These are phyloP conservation scores for Rhizoglyphus robini DNA, from an alignment of 1,140 invertebrate genomes.

Conservation along the genomic window DNA sequence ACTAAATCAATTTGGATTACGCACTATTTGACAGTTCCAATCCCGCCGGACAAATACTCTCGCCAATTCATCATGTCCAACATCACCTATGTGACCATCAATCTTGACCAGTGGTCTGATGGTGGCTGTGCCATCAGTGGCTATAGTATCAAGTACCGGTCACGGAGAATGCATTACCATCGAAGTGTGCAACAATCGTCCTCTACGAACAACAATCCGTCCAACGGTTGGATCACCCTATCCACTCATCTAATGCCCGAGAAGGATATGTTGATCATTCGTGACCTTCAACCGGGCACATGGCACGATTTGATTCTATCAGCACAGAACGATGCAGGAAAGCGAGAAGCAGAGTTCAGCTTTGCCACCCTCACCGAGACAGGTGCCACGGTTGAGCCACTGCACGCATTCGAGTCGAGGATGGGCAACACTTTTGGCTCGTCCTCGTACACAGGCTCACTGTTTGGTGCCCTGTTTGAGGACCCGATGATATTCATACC, in stretches of 20 bases:
- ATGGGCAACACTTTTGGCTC: not conserved
- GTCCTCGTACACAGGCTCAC: not conserved
- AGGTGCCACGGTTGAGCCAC: conserved; percentile 38
- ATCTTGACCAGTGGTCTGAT: conserved; percentile 39
- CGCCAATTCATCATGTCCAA: conserved; percentile 31
- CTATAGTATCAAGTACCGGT: conserved; percentile 38
- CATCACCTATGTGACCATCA: conserved; percentile 35
- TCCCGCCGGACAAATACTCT: conserved; percentile 27
- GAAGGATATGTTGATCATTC: conserved; percentile 20
- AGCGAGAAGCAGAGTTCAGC: conserved; percentile 81
- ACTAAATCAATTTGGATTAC: no score
- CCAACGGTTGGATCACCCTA: conserved; percentile 26
- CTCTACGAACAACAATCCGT: not conserved
- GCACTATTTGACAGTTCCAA: conserved; percentile 28
- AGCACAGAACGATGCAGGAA: conserved; percentile 88
- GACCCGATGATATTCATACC: conserved; percentile 26
- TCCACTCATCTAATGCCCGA: conserved; percentile 27
- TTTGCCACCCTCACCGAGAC: conserved; percentile 85
- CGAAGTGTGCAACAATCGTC: not conserved
- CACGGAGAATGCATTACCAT: conserved; percentile 6
- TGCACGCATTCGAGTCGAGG: conserved; percentile 9
- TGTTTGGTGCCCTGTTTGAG: conserved; percentile 18
- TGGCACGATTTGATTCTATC: conserved; percentile 54
- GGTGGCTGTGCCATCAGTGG: conserved; percentile 42
- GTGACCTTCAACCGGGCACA: conserved; percentile 31